phyloP scores from a whole-genome alignment of 92 coral and sea anemone species.

The Parazoanthus swiftii region DNA sequence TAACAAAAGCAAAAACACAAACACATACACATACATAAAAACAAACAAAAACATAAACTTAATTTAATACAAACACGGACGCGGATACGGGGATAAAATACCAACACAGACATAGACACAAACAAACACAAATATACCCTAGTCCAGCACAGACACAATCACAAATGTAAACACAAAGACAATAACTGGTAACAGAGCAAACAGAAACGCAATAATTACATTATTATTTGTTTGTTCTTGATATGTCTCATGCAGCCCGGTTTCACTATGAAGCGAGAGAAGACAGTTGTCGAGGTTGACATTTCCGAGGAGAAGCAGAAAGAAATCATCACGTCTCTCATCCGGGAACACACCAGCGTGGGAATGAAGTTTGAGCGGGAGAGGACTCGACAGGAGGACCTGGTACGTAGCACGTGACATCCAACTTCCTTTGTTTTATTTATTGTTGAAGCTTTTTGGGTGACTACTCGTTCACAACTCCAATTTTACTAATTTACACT shows the following conservation, averaged over 20 bases:
- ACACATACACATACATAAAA: neutral
- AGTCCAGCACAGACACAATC: neutral
- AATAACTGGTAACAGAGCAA: neutral
- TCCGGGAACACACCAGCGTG: conserved; percentile 91
- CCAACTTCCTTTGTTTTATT: neutral
- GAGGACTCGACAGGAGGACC: conserved; percentile 89
- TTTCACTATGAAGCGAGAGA: conserved; percentile 94
- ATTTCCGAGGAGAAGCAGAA: conserved; percentile 88
- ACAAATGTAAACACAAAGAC: neutral
- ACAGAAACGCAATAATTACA: no score
- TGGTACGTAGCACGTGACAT: conserved; percentile 54
- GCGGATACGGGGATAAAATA: no score
- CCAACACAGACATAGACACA: neutral
- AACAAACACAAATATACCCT: neutral
- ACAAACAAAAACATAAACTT: neutral
- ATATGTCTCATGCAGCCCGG: conserved; percentile 66
- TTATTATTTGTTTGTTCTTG: neutral
- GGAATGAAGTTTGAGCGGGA: conserved; percentile 95
- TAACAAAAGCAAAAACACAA: neutral
- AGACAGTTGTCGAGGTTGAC: conserved; percentile 94
- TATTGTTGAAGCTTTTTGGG: neutral
- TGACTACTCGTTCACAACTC: no score
- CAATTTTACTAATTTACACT: neutral
- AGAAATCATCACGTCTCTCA: conserved; percentile 84
- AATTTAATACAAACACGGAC: neutral